These are phyloP conservation scores for Sebastes schlegelii DNA, from an alignment of 2,113 vertebrate species.

Conservation along the genomic window DNA sequence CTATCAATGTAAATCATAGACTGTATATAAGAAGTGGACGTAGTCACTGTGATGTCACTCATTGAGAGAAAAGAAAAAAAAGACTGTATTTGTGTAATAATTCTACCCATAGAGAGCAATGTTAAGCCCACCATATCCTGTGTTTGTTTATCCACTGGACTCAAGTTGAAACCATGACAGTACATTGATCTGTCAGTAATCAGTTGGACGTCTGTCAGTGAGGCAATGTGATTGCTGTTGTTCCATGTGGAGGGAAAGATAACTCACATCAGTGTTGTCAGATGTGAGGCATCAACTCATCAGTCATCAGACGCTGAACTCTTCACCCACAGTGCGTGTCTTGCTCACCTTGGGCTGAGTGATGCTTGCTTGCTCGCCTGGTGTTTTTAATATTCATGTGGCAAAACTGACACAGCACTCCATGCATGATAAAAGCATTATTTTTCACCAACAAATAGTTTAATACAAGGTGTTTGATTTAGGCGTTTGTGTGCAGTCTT, in stretches of 20 bases:
- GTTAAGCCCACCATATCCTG: neutral
- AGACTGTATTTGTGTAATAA: neutral
- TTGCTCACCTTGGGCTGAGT: slow-evolving; percentile 12
- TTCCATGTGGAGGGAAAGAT: neutral
- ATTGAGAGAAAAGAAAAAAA: neutral
- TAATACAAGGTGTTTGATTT: neutral
- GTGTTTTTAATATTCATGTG: neutral
- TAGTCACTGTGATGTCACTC: too few species aligned
- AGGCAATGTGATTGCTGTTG: neutral
- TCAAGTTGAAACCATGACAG: neutral
- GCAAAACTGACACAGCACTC: neutral
- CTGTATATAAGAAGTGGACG: too few species aligned
- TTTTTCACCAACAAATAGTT: neutral
- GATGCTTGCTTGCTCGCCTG: neutral
- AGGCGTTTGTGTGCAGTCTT: neutral
- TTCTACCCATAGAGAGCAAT: neutral
- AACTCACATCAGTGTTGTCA: slow-evolving; percentile 20
- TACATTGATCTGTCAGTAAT: slow-evolving; percentile 23
- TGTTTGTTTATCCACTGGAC: neutral
- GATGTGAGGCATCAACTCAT: slow-evolving; percentile 25
- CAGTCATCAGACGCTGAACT: slow-evolving; percentile 21
- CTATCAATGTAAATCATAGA: neutral
- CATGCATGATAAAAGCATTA: neutral
- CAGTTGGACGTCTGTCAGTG: neutral
- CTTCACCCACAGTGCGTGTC: slow-evolving; percentile 2